Evolutionary conservation across 2,888 invertebrate genomes (phyloP).

Genomic region (Nomada hirtipes): DNA sequence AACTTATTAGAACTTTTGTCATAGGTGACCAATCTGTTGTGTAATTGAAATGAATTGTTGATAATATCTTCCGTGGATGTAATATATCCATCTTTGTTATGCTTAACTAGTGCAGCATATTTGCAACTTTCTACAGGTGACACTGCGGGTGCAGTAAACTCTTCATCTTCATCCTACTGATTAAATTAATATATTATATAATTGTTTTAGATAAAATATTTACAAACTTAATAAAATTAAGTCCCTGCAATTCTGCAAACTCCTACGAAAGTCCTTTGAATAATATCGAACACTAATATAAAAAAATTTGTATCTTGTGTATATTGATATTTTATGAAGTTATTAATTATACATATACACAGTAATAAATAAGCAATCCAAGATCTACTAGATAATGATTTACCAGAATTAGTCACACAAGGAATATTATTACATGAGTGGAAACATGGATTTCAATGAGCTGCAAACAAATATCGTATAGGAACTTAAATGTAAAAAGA

Average conservation of each 20-base stretch:
- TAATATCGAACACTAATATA: no score
- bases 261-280: no score
- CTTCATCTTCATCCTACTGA: conserved; percentile 25
- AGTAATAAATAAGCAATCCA: no score
- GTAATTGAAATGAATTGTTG: not conserved
- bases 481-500: not conserved
- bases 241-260: no score
- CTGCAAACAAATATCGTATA: not conserved
- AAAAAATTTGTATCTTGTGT: no score
- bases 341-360: no score
- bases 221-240: no score
- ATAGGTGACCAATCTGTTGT: not conserved
- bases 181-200: not conserved
- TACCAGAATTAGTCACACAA: no score
- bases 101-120: conserved; percentile 42
- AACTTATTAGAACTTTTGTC: not conserved
- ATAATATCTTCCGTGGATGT: not conserved
- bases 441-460: no score
- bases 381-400: no score
- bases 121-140: conserved; percentile 6
- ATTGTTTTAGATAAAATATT: not conserved
- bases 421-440: no score
- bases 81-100: not conserved
- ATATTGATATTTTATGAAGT: no score
- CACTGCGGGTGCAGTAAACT: not conserved